phyloP scores from a whole-genome alignment of 2,113 vertebrate species.

The Theristicus caerulescens region DNA sequence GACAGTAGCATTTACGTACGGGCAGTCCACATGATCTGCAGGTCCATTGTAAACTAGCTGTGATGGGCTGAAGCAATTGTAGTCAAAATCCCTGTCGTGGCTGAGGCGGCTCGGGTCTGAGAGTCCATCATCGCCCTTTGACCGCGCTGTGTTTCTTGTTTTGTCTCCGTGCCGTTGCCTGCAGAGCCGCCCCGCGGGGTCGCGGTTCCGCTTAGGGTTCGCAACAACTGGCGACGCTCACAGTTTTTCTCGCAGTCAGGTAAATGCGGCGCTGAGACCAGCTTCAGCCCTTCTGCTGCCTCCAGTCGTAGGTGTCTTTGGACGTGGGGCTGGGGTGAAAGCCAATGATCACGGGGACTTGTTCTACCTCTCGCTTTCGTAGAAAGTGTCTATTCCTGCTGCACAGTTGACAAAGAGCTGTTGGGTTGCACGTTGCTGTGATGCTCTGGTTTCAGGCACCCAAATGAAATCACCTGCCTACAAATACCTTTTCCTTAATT shows the following conservation, averaged over 20 bases:
- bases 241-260: conserved; percentile 92
- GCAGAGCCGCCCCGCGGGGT: conserved; percentile 74
- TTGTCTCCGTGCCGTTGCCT: conserved; percentile 64
- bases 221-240: conserved; percentile 88
- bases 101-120: not conserved
- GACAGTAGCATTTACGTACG: no score
- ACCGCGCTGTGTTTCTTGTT: conserved; percentile 60
- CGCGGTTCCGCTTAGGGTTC: conserved; percentile 79
- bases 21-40: not conserved
- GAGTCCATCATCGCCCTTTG: not conserved
- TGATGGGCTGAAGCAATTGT: accelerated
- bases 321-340: conserved; percentile 17
- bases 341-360: conserved; percentile 1
- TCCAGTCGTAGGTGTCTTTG: not conserved
- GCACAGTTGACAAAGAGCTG: conserved; percentile 74
- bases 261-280: conserved; percentile 71
- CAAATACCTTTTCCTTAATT: not conserved
- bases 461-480: conserved; percentile 3
- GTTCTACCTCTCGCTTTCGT: conserved; percentile 45
- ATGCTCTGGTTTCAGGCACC: conserved; percentile 27
- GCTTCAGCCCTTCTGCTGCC: conserved; percentile 35
- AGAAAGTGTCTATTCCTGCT: conserved; percentile 52
- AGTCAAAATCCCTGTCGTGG: not conserved
- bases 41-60: not conserved
- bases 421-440: not conserved